A percentile compares a stretch with the other conserved stretches of the same genome.
phyloP scores from a whole-genome alignment of 2,113 vertebrate genomes.

The Bettongia penicillata region DNA sequence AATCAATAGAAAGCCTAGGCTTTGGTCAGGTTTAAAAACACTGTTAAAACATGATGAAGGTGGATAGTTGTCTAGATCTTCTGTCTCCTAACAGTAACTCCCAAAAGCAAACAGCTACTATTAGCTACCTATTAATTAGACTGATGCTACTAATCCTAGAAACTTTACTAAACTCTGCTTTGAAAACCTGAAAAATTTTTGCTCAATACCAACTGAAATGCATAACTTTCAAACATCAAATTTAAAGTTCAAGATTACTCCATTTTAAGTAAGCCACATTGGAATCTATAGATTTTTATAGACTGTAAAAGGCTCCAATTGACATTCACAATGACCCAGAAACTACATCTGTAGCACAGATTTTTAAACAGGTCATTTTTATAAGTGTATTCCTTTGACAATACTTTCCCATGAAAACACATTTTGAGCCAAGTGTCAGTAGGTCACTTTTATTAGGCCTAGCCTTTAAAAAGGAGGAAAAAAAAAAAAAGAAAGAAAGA shows the following conservation, averaged over 20 bases:
- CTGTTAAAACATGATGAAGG: not conserved
- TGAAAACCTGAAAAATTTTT: not conserved
- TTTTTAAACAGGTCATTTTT: conserved; percentile 7
- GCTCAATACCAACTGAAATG: not conserved
- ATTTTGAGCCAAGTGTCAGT: conserved; percentile 16
- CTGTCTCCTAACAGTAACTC: not conserved
- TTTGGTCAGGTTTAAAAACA: not conserved
- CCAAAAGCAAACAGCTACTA: not conserved
- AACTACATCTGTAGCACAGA: conserved; percentile 12
- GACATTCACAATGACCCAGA: not conserved
- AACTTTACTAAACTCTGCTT: not conserved
- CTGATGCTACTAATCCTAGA: not conserved
- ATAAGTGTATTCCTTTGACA: conserved; percentile 1
- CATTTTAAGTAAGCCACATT: not conserved
- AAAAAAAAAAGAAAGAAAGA: not conserved
- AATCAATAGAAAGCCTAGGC: not conserved
- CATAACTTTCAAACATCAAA: not conserved
- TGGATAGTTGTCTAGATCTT: not conserved
- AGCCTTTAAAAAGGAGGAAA: not conserved
- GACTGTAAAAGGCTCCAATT: conserved; percentile 30
- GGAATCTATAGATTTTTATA: conserved; percentile 20
- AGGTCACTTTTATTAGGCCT: conserved; percentile 25
- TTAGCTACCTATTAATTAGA: not conserved
- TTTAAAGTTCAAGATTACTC: conserved; percentile 25
- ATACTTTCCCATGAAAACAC: conserved; percentile 3